phyloP scores from a whole-genome alignment of 2,113 vertebrate species.

The Passer montanus region DNA sequence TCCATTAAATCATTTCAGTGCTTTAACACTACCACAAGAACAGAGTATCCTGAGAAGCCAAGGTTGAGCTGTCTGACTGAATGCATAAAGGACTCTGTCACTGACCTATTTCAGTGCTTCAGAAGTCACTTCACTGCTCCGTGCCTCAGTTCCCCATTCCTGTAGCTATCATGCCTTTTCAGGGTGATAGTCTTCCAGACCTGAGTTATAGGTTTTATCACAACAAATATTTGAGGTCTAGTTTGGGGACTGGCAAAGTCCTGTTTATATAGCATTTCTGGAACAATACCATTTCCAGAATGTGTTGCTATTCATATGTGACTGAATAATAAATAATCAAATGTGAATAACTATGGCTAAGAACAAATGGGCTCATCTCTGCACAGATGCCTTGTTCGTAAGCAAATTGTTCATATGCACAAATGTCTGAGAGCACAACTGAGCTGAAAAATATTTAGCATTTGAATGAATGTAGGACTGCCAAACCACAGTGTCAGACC shows the following conservation, averaged over 20 bases:
- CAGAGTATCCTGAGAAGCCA: neutral
- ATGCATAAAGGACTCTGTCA: neutral
- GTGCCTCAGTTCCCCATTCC: neutral
- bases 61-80: neutral
- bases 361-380: neutral
- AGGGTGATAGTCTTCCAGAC: neutral
- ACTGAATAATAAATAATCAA: constrained; percentile 1
- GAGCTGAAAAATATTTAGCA: constrained; percentile 43
- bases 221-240: neutral
- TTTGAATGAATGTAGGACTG: constrained; percentile 43
- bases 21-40: neutral
- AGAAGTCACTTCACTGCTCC: neutral
- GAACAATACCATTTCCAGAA: neutral
- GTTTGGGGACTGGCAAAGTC: neutral
- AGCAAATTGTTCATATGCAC: constrained; percentile 1
- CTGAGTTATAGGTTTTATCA: neutral
- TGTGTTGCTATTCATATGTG: neutral
- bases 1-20: neutral
- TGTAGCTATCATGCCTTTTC: neutral
- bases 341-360: neutral
- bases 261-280: neutral
- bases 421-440: neutral
- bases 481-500: constrained; percentile 59
- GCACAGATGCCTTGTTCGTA: neutral
- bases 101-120: neutral